Evolutionary conservation across 2,113 vertebrate genomes (phyloP).

Genomic region (Mastomys coucha): DNA sequence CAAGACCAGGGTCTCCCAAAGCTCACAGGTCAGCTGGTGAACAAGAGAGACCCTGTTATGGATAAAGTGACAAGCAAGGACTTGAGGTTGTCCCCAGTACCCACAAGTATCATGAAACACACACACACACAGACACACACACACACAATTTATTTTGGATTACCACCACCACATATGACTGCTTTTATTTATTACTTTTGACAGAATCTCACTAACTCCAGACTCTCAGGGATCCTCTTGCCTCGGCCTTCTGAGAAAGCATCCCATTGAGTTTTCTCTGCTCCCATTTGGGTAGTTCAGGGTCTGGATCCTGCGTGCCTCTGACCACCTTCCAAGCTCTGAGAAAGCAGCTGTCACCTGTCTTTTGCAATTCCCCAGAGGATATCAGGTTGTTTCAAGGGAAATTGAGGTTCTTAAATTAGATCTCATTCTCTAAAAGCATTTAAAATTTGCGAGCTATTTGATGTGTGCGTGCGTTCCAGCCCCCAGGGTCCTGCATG

Average conservation of each 20-base stretch:
- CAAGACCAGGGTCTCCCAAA: not conserved
- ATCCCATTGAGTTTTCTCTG: not conserved
- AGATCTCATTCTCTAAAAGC: not conserved
- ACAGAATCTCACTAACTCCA: not conserved
- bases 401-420: conserved; percentile 33
- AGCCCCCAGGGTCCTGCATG: too few relatives aligned
- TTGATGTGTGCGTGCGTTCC: not conserved
- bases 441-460: not conserved
- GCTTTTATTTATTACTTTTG: not conserved
- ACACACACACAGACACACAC: not conserved
- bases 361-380: conserved; percentile 17
- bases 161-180: not conserved
- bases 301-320: conserved; percentile 37
- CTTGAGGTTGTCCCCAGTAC: not conserved
- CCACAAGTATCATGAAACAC: not conserved
- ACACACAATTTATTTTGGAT: not conserved
- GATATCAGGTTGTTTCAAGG: not conserved
- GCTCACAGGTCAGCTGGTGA: not conserved
- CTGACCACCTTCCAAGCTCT: not conserved
- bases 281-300: not conserved
- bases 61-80: not conserved
- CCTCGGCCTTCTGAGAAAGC: not conserved
- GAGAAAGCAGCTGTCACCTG: not conserved
- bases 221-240: not conserved
- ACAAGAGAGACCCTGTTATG: not conserved